These are phyloP conservation scores for Hipposideros larvatus DNA, from an alignment of 2,797 vertebrate species.

Conservation along the genomic window DNA sequence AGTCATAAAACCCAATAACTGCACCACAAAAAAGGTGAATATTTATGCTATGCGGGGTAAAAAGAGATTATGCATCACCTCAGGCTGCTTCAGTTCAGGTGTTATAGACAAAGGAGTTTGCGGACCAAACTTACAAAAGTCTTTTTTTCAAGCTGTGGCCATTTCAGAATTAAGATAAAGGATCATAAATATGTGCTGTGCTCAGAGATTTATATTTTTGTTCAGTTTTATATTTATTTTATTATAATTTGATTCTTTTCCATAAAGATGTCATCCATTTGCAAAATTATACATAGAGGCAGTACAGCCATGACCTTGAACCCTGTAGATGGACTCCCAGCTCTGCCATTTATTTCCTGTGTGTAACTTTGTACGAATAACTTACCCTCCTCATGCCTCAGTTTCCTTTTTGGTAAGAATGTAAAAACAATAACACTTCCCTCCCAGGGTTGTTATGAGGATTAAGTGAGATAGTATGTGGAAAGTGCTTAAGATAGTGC, in stretches of 20 bases:
- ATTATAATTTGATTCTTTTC: constrained; percentile 37
- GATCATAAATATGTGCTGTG: neutral
- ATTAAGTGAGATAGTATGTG: neutral
- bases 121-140: neutral
- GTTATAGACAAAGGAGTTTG: neutral
- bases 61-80: neutral
- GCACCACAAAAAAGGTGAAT: neutral
- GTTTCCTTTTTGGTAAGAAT: constrained; percentile 42
- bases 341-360: neutral
- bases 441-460: neutral
- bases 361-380: neutral
- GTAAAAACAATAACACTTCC: constrained; percentile 22
- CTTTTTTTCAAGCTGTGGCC: constrained; percentile 26
- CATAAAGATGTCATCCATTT: neutral
- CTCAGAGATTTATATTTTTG: constrained; percentile 47
- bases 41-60: neutral
- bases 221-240: constrained; percentile 23
- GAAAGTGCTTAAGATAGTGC: neutral
- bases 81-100: neutral
- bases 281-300: constrained; percentile 42
- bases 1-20: neutral
- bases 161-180: constrained; percentile 37
- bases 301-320: neutral
- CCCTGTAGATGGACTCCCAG: neutral
- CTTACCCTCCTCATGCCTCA: neutral